Evolutionary conservation across 2,888 invertebrate species (phyloP), one percentile per base, ranked within the genome.

Genomic region (Mesorhabditis spiculigera): DNA sequence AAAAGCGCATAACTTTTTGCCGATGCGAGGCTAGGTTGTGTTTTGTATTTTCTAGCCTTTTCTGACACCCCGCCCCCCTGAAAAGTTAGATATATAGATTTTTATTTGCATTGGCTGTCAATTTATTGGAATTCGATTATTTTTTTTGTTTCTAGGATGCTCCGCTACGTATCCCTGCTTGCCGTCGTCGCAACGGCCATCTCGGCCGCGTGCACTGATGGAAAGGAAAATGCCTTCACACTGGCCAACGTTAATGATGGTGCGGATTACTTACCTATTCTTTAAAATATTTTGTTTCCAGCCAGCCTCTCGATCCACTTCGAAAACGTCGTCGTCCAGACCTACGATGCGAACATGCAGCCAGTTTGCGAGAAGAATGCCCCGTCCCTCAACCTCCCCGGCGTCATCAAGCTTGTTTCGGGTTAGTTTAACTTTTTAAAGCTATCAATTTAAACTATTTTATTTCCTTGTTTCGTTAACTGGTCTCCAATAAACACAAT

Each of bases 381-480:
- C 42, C 64, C 75, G n/a, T 43, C 73, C 63, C 44, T 75, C 16
- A 45, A 71, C 28, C 50, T 75, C 43, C 75, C 75, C 44, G 75
- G 75, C 16, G 28, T 58, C 6, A 8, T 75, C 45, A 75, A 65
- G 45, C 73, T 76, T 16, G 45, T 75, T 43, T 68, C 67, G 41
- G 75, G 75, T 4, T 50, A 50, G n/a, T 50, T 50, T 50, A 10
- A 13, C 8, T 50, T n/a, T 50, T 1, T 50, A 13, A 13, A n/a
- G n/a, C n/a, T n/a, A n/a, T n/a, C n/a, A n/a, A n/a, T n/a, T n/a
- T n/a, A n/a, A n/a, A n/a, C n/a, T n/a, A n/a, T n/a, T n/a, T n/a
- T n/a, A n/a, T n/a, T n/a, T n/a, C n/a, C n/a, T n/a, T n/a, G n/a
- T n/a, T n/a, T n/a, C n/a, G n/a, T n/a, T n/a, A n/a, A n/a, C n/a